These are phyloP conservation scores for Tinea pellionella DNA, from an alignment of 2,888 invertebrate genomes.

Conservation along the genomic window DNA sequence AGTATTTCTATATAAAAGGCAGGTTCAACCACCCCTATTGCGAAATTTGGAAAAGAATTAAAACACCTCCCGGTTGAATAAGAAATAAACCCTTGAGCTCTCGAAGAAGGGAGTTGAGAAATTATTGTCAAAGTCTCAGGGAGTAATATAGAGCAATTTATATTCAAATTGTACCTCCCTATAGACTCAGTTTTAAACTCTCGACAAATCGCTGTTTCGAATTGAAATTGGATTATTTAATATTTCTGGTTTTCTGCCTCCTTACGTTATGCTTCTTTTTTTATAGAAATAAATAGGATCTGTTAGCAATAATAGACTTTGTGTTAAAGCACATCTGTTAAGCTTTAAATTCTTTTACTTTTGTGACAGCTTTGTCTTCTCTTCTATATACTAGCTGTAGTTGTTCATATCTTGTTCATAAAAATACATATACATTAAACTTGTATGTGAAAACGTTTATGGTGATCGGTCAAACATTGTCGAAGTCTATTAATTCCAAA, in stretches of 20 bases:
- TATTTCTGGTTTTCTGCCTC: neutral
- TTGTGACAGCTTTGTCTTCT: too few species aligned
- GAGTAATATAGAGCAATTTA: neutral
- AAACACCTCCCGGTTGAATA: neutral
- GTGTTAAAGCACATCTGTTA: neutral
- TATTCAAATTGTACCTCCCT: neutral
- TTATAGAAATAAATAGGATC: neutral
- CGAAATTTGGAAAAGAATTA: neutral
- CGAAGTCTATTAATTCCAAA: too few species aligned
- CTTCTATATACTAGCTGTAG: too few species aligned
- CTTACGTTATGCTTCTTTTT: neutral
- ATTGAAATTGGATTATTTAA: neutral
- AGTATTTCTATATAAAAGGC: too few species aligned
- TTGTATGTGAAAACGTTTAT: neutral
- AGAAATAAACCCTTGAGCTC: neutral
- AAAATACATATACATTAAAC: too few species aligned
- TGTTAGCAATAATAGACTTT: neutral
- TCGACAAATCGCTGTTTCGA: neutral
- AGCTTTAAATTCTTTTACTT: neutral
- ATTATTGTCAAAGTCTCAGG: neutral
- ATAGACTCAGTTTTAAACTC: conserved; percentile 3
- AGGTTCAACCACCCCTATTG: neutral
- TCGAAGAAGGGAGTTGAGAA: neutral
- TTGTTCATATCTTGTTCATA: too few species aligned
- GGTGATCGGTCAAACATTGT: too few species aligned